These are phyloP conservation scores for Lepidocolaptes lacrymiger DNA, from an alignment of 2,797 vertebrate genomes.

Conservation along the genomic window DNA sequence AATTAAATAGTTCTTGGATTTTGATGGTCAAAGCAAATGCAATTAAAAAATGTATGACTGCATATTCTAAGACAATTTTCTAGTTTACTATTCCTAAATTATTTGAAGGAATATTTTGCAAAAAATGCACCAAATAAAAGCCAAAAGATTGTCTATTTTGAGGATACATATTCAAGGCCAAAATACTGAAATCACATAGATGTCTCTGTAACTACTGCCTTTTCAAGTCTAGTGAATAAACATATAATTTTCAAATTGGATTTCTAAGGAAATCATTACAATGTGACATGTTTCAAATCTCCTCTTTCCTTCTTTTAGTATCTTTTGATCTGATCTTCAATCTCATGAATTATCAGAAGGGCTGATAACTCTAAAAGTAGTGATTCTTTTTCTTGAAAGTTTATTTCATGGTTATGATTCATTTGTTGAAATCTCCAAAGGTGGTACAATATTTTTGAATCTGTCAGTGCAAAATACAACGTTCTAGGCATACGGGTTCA, in stretches of 20 bases:
- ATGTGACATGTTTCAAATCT: not conserved
- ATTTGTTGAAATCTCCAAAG: not conserved
- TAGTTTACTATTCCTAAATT: not conserved
- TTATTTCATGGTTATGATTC: not conserved
- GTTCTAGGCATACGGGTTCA: not conserved
- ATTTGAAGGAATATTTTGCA: not conserved
- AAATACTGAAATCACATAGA: not conserved
- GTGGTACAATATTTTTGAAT: not conserved
- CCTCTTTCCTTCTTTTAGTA: not conserved
- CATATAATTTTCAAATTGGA: not conserved
- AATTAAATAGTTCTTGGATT: not conserved
- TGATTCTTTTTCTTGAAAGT: not conserved
- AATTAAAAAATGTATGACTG: not conserved
- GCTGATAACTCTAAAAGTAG: not conserved
- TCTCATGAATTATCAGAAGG: not conserved
- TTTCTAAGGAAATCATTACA: not conserved
- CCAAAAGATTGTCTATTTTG: accelerated
- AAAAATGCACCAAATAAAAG: not conserved
- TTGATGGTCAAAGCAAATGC: not conserved
- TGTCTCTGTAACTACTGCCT: not conserved
- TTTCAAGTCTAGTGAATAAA: not conserved
- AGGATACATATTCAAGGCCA: not conserved
- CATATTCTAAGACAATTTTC: not conserved
- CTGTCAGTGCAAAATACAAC: not conserved
- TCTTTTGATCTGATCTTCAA: not conserved